phyloP scores from a whole-genome alignment of 2,888 invertebrate genomes.

The Agonopterix alstromeriana region DNA sequence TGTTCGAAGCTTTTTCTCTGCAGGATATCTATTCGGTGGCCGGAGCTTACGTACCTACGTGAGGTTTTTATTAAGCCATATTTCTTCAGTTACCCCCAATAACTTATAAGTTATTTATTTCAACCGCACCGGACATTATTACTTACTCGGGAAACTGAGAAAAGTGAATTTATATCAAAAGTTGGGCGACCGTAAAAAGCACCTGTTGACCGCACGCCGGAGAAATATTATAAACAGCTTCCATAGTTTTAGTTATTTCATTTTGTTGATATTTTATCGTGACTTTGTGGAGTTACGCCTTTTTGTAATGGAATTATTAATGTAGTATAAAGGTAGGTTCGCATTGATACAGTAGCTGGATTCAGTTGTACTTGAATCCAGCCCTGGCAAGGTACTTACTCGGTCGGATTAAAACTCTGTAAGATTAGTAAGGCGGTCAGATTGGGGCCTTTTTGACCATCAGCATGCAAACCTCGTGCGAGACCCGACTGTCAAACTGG shows the following conservation, averaged over 20 bases:
- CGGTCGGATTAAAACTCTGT: too few species aligned
- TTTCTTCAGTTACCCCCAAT: constrained; percentile 8
- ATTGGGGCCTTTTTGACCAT: too few species aligned
- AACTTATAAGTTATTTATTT: constrained; percentile 9
- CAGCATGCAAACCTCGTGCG: too few species aligned
- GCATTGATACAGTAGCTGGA: too few species aligned
- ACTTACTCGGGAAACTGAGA: constrained; percentile 10
- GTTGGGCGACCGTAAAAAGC: constrained; percentile 23
- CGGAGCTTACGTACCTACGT: constrained; percentile 2
- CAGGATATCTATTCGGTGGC: too few species aligned
- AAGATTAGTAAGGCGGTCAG: too few species aligned
- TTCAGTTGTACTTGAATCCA: too few species aligned
- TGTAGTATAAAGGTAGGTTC: too few species aligned
- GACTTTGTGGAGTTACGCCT: background rate
- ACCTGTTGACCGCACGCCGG: constrained; percentile 19
- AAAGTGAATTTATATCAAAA: constrained; percentile 19
- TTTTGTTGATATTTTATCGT: background rate
- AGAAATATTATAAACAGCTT: constrained; percentile 25
- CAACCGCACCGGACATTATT: constrained; percentile 9
- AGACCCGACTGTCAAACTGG: too few species aligned
- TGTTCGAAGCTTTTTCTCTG: too few species aligned
- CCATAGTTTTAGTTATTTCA: constrained; percentile 6
- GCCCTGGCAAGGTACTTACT: too few species aligned
- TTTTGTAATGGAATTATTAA: too few species aligned
- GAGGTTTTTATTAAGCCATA: constrained; percentile 14